Evolutionary conservation across 2,888 invertebrate species (phyloP).

Genomic region (Patella ulyssiponensis): DNA sequence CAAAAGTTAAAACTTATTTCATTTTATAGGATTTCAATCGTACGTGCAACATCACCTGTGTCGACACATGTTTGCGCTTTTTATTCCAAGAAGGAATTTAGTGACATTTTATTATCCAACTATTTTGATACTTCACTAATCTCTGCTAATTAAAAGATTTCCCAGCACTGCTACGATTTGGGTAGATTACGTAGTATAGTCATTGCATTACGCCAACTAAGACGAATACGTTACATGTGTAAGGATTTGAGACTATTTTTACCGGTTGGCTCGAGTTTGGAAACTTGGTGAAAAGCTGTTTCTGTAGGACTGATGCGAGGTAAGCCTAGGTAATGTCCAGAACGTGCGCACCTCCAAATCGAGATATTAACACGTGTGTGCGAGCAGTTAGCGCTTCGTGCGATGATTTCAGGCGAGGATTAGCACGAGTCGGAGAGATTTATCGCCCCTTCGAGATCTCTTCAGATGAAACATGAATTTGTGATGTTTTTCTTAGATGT

Average conservation of each 20-base stretch:
- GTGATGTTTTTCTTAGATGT: not conserved
- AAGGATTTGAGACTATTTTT: constrained; percentile 4
- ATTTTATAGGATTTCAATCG: no score
- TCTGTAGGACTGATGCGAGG: not conserved
- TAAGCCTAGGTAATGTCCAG: not conserved
- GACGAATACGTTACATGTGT: not conserved
- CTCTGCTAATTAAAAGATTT: no score
- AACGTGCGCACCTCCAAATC: constrained; percentile 1
- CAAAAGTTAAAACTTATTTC: no score
- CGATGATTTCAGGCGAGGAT: constrained; percentile 1
- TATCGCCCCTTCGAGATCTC: not conserved
- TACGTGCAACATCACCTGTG: no score
- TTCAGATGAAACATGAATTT: not conserved
- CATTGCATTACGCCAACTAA: no score
- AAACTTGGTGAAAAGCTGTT: constrained; percentile 10
- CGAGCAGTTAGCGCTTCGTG: constrained; percentile 1
- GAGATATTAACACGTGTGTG: not conserved
- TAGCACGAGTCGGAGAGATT: constrained; percentile 1
- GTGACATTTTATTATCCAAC: no score
- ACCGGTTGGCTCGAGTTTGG: not conserved
- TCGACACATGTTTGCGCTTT: no score
- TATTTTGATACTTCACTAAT: no score
- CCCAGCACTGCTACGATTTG: no score
- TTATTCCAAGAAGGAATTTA: no score
- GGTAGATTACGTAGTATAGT: no score